phyloP scores from a whole-genome alignment of 1,140 invertebrate genomes.

The Drosophila varians region DNA sequence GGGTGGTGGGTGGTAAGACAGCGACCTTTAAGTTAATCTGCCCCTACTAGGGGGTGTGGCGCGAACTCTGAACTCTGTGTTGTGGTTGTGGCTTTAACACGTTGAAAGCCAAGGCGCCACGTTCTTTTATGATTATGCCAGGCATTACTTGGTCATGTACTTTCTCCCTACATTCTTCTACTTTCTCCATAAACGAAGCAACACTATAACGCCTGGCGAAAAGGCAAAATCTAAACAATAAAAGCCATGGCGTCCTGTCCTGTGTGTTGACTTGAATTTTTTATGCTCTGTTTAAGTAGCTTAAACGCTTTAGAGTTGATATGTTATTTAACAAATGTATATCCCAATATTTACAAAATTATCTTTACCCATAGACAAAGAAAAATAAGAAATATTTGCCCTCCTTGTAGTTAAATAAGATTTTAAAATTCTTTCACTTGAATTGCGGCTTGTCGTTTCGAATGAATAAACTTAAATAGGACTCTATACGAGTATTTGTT shows the following conservation, averaged over 20 bases:
- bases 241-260: not conserved
- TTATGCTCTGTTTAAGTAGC: not conserved
- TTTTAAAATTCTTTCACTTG: not conserved
- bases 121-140: slow-evolving; percentile 62
- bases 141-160: slow-evolving; percentile 48
- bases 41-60: slow-evolving; percentile 8
- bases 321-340: not conserved
- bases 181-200: slow-evolving; percentile 7
- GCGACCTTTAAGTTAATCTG: slow-evolving; percentile 48
- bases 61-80: slow-evolving; percentile 11
- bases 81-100: slow-evolving; percentile 54
- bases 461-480: slow-evolving; percentile 18
- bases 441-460: not conserved
- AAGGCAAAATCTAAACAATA: slow-evolving; percentile 4
- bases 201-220: slow-evolving; percentile 7
- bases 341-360: not conserved
- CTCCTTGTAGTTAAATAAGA: not conserved
- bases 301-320: not conserved
- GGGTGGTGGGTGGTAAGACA: not conserved
- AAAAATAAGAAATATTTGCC: not conserved
- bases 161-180: slow-evolving; percentile 19
- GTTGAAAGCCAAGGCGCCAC: slow-evolving; percentile 26
- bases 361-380: too few relatives aligned
- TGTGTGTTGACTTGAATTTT: not conserved
- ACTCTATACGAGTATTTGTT: slow-evolving; percentile 2